Evolutionary conservation across 1,140 invertebrate genomes (phyloP), one percentile per base, ranked within the genome.

Genomic region (Drosophila subobscura): DNA sequence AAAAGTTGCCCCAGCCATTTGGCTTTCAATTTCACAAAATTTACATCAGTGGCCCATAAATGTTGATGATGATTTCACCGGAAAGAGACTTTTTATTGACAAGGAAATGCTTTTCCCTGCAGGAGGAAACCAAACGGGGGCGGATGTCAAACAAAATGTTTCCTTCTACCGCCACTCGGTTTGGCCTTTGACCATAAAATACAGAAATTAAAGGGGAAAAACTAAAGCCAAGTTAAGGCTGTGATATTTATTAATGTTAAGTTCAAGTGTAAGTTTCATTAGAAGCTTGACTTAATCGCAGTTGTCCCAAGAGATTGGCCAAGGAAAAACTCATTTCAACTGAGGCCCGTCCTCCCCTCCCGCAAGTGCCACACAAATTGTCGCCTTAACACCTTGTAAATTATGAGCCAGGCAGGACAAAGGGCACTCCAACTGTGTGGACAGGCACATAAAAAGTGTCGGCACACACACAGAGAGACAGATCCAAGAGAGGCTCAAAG

Each of bases 321-420:
- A 33, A 57, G 27, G 64, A 49, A 81, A 81, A 80, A 70, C 79
- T 83, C 65, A 79, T 79, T 73, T 49, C 16, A 58, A 12, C 10
- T 27, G 16, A 20, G 16, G 16, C 6, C 25, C 5, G 25, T 0
- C 5, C 25, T 6, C 5, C 0, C 5, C 25, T 6, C 53, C 45
- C n/a, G n/a, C 37, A 53, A 45, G 57, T 74, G 79, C 59, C 79
- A 73, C 80, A 81, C 77, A 73, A 85, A 85, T 85, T 85, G 81
- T 71, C 80, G 83, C 73, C 70, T 74, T 86, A 86, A 81, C 80
- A 86, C 80, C 77, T 68, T 86, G 81, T 85, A 77, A 85, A 71
- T 77, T 86, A 85, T 85, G 80, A 10, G 33, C 10, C 33, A 37
- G 33, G 33, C 33, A 37, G 33, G 10, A 70, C 64, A 72, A 57